phyloP scores from a whole-genome alignment of 1,140 invertebrate genomes.

The Eupristina koningsbergeri region DNA sequence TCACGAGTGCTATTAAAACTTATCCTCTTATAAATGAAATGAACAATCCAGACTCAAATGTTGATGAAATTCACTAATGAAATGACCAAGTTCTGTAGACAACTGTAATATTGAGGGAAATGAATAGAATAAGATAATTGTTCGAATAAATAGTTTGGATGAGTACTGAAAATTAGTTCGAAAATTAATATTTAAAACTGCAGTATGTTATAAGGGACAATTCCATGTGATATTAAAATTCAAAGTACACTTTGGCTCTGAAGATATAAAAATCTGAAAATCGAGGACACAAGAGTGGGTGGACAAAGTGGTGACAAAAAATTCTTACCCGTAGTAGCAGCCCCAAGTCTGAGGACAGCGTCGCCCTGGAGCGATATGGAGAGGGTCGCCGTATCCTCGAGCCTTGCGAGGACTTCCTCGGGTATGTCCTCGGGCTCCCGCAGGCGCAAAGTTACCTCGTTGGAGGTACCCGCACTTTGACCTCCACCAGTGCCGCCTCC shows the following conservation, averaged over 20 bases:
- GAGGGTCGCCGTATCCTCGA: slow-evolving; percentile 74
- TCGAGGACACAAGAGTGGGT: background rate
- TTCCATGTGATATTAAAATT: no score
- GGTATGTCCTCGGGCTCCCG: slow-evolving; percentile 74
- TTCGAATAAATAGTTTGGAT: no score
- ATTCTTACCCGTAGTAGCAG: slow-evolving; percentile 68
- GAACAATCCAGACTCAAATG: no score
- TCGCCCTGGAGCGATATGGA: slow-evolving; percentile 73
- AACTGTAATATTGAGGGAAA: no score
- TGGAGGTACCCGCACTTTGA: slow-evolving; percentile 65
- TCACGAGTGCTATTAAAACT: background rate
- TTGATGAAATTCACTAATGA: background rate
- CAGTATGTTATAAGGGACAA: no score
- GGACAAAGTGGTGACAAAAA: background rate
- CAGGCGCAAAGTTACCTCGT: slow-evolving; percentile 73
- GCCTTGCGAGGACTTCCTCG: slow-evolving; percentile 72
- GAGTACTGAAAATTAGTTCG: no score
- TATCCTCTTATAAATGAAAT: background rate
- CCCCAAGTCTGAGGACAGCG: slow-evolving; percentile 70
- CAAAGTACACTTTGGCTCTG: background rate
- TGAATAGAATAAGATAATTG: no score
- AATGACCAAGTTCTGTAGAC: no score
- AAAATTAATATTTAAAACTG: no score
- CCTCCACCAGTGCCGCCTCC: slow-evolving; percentile 68
- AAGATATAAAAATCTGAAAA: background rate